Evolutionary conservation across 2,888 invertebrate species (phyloP), one percentile per base, ranked within the genome.

Genomic region (Buathra laborator): DNA sequence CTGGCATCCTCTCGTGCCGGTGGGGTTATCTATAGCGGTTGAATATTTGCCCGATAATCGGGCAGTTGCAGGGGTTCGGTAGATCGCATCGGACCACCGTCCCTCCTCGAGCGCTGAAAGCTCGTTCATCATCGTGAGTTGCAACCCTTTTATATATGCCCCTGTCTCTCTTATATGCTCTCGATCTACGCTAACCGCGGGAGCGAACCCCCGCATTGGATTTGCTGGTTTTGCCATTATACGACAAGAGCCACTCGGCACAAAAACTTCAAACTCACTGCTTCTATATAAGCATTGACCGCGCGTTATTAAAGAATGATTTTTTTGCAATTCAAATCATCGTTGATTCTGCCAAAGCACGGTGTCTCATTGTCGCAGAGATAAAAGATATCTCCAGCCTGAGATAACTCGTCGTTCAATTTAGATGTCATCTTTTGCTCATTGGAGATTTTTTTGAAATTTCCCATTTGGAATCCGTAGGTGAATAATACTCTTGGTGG

Each of bases 31-130:
- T 72, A 81, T 68, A 79, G 74, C 46, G 68, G 24, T n/a, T 70
- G 81, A 81, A 85, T 84, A 81, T 85, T 85, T 85, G 81, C 19
- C 66, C 81, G 84, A 85, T 85, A 81, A 85, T 79, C 78, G 84
- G 56, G 81, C 62, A 51, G 68, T 68, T 68, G 53, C 51, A 32
- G 24, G 14, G 44, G 56, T 74, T 64, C 74, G 48, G 53, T 51
- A 67, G 84, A 85, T 85, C 81, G 84, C 81, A 79, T 78, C 78
- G 74, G 62, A 59, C 74, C 46, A 37, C 48, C 16, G 3, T 37
- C 43, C 67, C 53, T 78, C 59, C 66, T 44, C 43, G 76, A 84
- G 67, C 84, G 84, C 53, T 43, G 71, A 71, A 79, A 82, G 84
- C 81, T 85, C 84, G 78, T 85, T 79, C 74, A 85, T 85, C 84